Conservation (phyloP, 1,140 invertebrate species). For the Bursaphelenchus mucronatus region DNA sequence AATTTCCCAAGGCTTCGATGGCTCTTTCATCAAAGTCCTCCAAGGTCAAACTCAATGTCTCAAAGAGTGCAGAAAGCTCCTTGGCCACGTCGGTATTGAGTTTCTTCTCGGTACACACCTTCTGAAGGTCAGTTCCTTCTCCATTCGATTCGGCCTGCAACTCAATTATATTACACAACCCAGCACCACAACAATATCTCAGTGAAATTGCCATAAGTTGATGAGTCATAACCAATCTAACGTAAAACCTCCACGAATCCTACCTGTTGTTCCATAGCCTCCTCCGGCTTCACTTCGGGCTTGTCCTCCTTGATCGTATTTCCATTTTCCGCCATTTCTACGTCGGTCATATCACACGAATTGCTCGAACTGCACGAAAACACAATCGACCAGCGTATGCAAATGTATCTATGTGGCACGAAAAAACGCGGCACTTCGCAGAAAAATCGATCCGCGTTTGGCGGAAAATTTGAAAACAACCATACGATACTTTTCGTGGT, state of each 20-base stretch:
- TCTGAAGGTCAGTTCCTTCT: not conserved
- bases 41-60: constrained; percentile 23
- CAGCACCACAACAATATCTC: not conserved
- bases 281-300: not conserved
- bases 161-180: too few relatives aligned
- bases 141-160: too few relatives aligned
- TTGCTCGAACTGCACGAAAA: too few relatives aligned
- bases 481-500: too few relatives aligned
- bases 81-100: constrained; percentile 34
- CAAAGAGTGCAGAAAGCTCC: constrained; percentile 30
- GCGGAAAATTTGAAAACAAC: too few relatives aligned
- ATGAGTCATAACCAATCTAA: not conserved
- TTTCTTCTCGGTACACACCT: constrained; percentile 26
- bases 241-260: not conserved
- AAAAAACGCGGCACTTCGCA: too few relatives aligned
- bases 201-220: not conserved
- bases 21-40: constrained; percentile 59
- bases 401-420: too few relatives aligned
- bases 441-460: too few relatives aligned
- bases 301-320: constrained; percentile 4
- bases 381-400: too few relatives aligned
- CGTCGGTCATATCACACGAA: constrained; percentile 5
- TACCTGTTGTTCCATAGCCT: constrained; percentile 7
- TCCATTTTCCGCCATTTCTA: constrained; percentile 2
- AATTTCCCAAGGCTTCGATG: constrained; percentile 52